phyloP scores from a whole-genome alignment of 1,140 invertebrate genomes.

The Polypedilum vanderplanki region DNA sequence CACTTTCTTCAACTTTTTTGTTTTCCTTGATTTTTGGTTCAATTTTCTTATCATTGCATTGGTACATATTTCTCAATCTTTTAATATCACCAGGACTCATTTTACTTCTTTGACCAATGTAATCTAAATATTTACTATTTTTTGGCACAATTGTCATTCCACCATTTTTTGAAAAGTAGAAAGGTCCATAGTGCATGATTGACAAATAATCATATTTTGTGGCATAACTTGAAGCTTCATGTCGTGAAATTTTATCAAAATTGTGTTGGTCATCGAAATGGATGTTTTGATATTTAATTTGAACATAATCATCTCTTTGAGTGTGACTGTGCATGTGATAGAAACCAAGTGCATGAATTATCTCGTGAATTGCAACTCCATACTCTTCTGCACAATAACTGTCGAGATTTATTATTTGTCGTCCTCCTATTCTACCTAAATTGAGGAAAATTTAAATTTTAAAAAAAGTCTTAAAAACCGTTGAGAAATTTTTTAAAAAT shows the following conservation, averaged over 20 bases:
- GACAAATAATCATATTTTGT: slow-evolving; percentile 60
- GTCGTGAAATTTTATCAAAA: not conserved
- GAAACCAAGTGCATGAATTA: slow-evolving; percentile 58
- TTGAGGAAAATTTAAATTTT: too few relatives aligned
- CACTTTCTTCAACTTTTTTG: too few relatives aligned
- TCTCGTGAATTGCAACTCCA: slow-evolving; percentile 58
- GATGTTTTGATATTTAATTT: slow-evolving; percentile 30
- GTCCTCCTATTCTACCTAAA: slow-evolving; percentile 39
- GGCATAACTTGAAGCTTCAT: slow-evolving; percentile 33
- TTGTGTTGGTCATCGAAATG: not conserved
- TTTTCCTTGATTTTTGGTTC: not conserved
- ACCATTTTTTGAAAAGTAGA: slow-evolving; percentile 59
- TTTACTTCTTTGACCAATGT: slow-evolving; percentile 60
- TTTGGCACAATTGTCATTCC: slow-evolving; percentile 55
- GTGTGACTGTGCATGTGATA: slow-evolving; percentile 59
- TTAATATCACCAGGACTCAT: slow-evolving; percentile 61
- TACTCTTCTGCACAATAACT: slow-evolving; percentile 52
- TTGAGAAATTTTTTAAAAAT: too few relatives aligned
- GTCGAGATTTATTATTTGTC: slow-evolving; percentile 59
- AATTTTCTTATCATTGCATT: slow-evolving; percentile 44
- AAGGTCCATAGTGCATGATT: slow-evolving; percentile 64
- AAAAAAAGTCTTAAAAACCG: too few relatives aligned
- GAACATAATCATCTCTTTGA: slow-evolving; percentile 54
- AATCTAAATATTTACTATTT: slow-evolving; percentile 45
- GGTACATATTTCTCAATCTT: slow-evolving; percentile 69